These are phyloP conservation scores for Phenganax subtilis DNA, from an alignment of 92 coral and sea anemone species.

Conservation along the genomic window DNA sequence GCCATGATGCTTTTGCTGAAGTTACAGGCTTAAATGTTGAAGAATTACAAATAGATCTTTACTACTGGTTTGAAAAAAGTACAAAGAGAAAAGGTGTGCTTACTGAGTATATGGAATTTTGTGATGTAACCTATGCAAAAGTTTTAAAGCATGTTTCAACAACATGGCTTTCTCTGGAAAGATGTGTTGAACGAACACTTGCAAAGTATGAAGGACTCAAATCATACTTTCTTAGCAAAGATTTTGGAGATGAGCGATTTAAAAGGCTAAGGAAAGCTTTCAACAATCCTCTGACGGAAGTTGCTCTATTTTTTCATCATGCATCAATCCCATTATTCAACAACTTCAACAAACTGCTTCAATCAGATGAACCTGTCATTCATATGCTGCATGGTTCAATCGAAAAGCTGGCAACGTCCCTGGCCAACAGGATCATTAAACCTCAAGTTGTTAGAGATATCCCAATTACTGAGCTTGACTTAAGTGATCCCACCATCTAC, in stretches of 20 bases:
- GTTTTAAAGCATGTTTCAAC: slow-evolving; percentile 12
- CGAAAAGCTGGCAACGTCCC: slow-evolving; percentile 12
- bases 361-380: too few relatives aligned
- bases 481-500: slow-evolving; percentile 30
- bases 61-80: slow-evolving; percentile 34
- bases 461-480: slow-evolving; percentile 23
- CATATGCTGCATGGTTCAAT: neutral
- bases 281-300: too few relatives aligned
- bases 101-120: slow-evolving; percentile 39
- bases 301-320: too few relatives aligned
- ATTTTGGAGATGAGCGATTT: neutral
- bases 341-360: too few relatives aligned
- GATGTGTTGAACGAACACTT: slow-evolving; percentile 32
- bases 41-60: slow-evolving; percentile 36
- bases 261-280: too few relatives aligned
- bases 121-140: slow-evolving; percentile 33
- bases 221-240: slow-evolving; percentile 46
- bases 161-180: slow-evolving; percentile 9
- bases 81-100: slow-evolving; percentile 32
- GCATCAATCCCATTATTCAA: too few relatives aligned
- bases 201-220: slow-evolving; percentile 21
- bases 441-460: slow-evolving; percentile 24
- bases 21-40: slow-evolving; percentile 34
- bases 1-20: slow-evolving; percentile 34
- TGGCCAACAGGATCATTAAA: slow-evolving; percentile 23